A percentile compares a stretch with the other conserved stretches of the same genome.
Conservation (phyloP, 2,888 invertebrate species). For the Meghimatium bilineatum region DNA sequence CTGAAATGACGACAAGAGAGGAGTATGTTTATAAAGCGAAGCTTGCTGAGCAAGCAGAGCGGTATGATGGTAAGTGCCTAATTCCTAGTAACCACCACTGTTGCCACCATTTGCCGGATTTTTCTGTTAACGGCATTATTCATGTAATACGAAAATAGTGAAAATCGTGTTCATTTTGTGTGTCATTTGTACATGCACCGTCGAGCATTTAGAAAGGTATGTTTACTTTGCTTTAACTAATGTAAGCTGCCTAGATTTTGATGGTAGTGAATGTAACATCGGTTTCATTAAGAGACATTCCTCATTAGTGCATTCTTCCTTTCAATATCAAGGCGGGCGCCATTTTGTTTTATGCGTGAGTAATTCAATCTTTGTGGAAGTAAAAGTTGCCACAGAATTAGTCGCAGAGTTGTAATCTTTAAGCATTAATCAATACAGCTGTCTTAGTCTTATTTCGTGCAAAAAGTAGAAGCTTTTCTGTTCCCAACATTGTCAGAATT, state of each 20-base stretch:
- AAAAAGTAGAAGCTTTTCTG: no score
- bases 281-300: not conserved
- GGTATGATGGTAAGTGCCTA: constrained; percentile 94
- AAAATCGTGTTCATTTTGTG: not conserved
- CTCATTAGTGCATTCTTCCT: constrained; percentile 27
- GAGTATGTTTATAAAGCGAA: constrained; percentile 99
- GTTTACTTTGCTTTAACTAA: not conserved
- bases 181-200: not conserved
- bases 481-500: no score
- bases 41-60: constrained; percentile 98
- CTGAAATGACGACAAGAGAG: constrained; percentile 91
- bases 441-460: no score
- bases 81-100: constrained; percentile 29
- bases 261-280: not conserved
- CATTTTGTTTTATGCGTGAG: constrained; percentile 6
- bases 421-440: not conserved
- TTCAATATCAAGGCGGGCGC: constrained; percentile 35
- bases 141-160: not conserved
- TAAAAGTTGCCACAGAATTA: not conserved
- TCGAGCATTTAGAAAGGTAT: not conserved
- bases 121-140: constrained; percentile 11
- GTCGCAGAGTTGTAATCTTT: not conserved
- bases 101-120: constrained; percentile 18
- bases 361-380: not conserved
- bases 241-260: not conserved